These are phyloP conservation scores for Rhipidura dahli DNA, from an alignment of 2,113 vertebrate genomes.

Conservation along the genomic window DNA sequence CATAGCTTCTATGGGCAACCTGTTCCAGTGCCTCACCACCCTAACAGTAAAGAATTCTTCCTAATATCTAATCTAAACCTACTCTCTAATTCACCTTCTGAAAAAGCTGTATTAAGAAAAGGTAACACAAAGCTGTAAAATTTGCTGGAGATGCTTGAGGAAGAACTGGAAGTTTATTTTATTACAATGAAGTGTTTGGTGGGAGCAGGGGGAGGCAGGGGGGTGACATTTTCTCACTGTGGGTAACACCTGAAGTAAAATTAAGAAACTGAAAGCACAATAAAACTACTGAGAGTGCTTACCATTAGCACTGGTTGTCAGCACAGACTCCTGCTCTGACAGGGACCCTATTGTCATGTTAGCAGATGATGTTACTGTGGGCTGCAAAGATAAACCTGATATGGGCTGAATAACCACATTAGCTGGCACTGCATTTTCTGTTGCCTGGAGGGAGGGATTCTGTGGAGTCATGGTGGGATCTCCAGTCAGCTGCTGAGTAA, in stretches of 20 bases:
- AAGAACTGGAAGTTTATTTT: neutral
- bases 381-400: conserved; percentile 86
- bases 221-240: neutral
- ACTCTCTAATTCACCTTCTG: neutral
- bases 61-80: neutral
- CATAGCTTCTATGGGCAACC: neutral
- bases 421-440: conserved; percentile 79
- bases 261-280: neutral
- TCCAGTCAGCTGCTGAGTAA: conserved; percentile 83
- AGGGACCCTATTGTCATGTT: conserved; percentile 83
- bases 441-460: conserved; percentile 72
- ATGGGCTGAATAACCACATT: conserved; percentile 94
- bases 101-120: neutral
- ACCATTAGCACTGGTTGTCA: conserved; percentile 72
- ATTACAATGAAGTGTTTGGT: neutral
- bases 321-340: conserved; percentile 82
- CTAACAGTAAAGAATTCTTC: neutral
- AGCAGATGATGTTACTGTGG: conserved; percentile 77
- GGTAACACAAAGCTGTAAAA: neutral
- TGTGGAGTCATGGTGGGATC: conserved; percentile 78
- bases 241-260: neutral
- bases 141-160: neutral
- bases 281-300: neutral
- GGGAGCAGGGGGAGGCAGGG: accelerated
- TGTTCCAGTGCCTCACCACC: neutral